Evolutionary conservation across 2,888 invertebrate species (phyloP), one percentile per base, ranked within the genome.

Genomic region (Romanomermis culicivorax): DNA sequence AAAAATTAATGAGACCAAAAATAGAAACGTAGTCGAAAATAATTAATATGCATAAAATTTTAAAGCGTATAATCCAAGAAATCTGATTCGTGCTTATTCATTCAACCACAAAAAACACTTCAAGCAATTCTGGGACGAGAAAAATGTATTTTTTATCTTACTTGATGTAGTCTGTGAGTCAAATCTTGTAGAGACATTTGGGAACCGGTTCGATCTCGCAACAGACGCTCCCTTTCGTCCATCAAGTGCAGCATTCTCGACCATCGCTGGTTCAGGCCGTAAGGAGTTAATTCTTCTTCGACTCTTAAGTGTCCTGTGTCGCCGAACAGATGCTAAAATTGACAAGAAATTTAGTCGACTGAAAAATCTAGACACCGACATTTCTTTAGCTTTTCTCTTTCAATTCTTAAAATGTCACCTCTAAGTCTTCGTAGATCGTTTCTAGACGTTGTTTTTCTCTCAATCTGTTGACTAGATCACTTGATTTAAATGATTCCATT

Each of bases 401-500:
- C n/a, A n/a, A n/a, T n/a, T n/a, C n/a, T n/a, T n/a, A n/a, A n/a
- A n/a, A n/a, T n/a, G n/a, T n/a, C 61, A 71, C 71, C 65, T 69
- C 68, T 58, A 75, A 65, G 58, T 74, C 72, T 56, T 70, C 67
- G 76, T 85, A 93, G 59, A 86, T 78, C 68, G 84, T 82, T 64
- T 80, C 76, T 58, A 93, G 78, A 68, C 83, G 81, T 69, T 85
- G 82, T 68, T 88, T 89, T 71, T 89, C 88, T 57, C 84, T 78
- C 70, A 85, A 83, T 60, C 85, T 77, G 17, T 84, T 81, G 58
- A 89, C 88, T 60, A 95, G 80, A 73, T 95, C 93, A 69, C 93
- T 91, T 67, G 81, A 83, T 69, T 85, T 81, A 78, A 95, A 95
- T 66, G 85, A 79, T 69, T 82, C 81, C 66, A 87, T 81, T 74